Base-by-base conservation (phyloP, 2,888 invertebrate species). In the Drosophila neonasuta region DNA sequence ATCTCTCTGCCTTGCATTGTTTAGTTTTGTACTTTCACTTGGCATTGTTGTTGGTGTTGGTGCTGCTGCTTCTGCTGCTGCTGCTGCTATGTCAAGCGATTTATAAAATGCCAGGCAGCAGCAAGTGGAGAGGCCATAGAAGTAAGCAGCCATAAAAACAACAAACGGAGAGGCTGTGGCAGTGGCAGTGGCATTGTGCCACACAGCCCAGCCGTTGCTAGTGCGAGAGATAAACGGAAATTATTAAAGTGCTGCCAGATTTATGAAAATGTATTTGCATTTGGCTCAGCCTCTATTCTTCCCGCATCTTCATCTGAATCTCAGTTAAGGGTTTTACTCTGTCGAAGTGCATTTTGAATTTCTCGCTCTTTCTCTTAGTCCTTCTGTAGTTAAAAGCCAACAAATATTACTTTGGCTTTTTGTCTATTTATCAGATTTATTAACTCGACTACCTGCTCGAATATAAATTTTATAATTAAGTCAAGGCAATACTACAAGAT, bases 231-330 rank as follows among this genome's bases (percentile, higher is more conserved):
- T 82, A 85, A 83, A 87, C 83, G 83, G 83, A 83, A 87, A 83
- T 83, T 83, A 83, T 83, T 87, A 83, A 83, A 83, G 83, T 82
- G 87, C 87, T 85, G 76, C 72, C 76, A 80, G 83, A 87, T 85
- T 85, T 83, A 87, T 83, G 86, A 82, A 83, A 85, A 78, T 72
- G 58, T 72, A 78, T 87, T 85, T 78, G 57, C 55, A 57, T 70
- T 49, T 57, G 48, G 11, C 36, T 50, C 36, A 13, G n/a, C 24
- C 11, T n/a, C 3, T 24, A 24, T 24, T 24, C 24, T 24, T 24
- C 6, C 24, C 24, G 24, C 24, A 24, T 24, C 24, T 24, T 24
- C n/a, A 9, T 2, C 17, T 36, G 10, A 8, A 13, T 17, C 17
- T 57, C 15, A 20, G 10, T 13, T 34, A 34, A 6, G 39, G 15